Percentiles rank a stretch among this genome's conserved stretches.
phyloP scores from a whole-genome alignment of 2,797 vertebrate genomes.

The Clamator glandarius region DNA sequence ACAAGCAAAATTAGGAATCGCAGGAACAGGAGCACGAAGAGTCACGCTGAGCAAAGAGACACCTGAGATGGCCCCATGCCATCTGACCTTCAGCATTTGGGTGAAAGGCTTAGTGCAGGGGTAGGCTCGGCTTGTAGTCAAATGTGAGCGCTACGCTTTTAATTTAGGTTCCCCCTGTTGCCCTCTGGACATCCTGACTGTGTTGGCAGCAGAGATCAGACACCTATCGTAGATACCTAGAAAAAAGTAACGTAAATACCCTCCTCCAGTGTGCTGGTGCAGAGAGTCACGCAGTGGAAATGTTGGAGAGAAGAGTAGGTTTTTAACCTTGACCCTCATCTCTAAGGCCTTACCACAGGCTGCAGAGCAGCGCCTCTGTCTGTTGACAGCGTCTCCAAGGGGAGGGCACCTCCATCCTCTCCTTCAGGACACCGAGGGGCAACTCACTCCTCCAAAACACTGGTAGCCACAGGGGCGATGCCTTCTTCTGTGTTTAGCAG shows the following conservation, averaged over 20 bases:
- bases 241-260: background rate
- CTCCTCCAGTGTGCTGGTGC: background rate
- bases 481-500: background rate
- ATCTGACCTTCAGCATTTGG: background rate
- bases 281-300: background rate
- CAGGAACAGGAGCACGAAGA: background rate
- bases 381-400: background rate
- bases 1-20: rapidly evolving
- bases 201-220: background rate
- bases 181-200: background rate
- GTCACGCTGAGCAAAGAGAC: background rate
- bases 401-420: background rate
- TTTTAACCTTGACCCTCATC: background rate
- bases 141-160: background rate
- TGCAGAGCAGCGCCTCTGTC: background rate
- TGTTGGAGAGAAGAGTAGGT: background rate
- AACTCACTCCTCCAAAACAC: background rate
- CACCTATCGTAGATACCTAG: too few relatives aligned
- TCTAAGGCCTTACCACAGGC: rapidly evolving
- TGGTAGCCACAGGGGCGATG: background rate
- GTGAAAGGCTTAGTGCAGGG: background rate
- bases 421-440: background rate
- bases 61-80: rapidly evolving
- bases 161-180: background rate
- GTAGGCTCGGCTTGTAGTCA: background rate